Evolutionary conservation across 2,113 vertebrate species (phyloP), one percentile per base, ranked within the genome.

Genomic region (Eubucco bourcierii): DNA sequence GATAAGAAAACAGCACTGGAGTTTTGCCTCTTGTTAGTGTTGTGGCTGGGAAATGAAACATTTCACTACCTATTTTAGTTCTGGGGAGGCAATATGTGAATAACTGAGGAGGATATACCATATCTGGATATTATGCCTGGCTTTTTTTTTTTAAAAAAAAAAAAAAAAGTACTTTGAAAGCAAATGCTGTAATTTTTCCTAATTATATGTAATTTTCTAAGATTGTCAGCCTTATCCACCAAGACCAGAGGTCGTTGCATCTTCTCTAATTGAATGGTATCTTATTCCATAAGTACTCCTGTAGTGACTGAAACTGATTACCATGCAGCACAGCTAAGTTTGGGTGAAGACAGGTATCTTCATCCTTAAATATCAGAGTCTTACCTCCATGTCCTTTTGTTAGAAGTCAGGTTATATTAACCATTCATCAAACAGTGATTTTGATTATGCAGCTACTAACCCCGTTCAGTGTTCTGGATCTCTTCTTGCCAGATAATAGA

Each of bases 181-280:
- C 9, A 87, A 93, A 73, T 41, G 34, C 67, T 85, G 25, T 88
- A 63, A 81, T 95, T 95, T 93, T 73, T 92, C 58, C n/a, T 55
- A 95, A 95, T 90, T 83, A 73, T 39, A 96, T 94, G 41, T 87
- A 6, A 95, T 96, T 93, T 95, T 87, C 78, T 80, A 64, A 93
- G 78, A 84, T 74, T 90, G 44, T 50, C 41, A 90, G 7, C 25
- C 37, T 67, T 68, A 80, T 78, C 60, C 88, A 67, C 44, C 89
- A 63, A 73, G 64, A 47, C 14, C 91, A 94, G 44, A 64, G 28
- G 18, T 27, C 84, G 83, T 56, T 84, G 34, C 14, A 39, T 94
- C 72, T 93, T 89, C 80, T 85, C 60, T 85, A 94, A 89, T 39
- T 85, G 56, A 89, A 44, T 29, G 41, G 34, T 87, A 88, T 59